A percentile compares a stretch with the other conserved stretches of the same genome.
phyloP scores from a whole-genome alignment of 1,140 invertebrate species.

The Drosophila bifasciata region DNA sequence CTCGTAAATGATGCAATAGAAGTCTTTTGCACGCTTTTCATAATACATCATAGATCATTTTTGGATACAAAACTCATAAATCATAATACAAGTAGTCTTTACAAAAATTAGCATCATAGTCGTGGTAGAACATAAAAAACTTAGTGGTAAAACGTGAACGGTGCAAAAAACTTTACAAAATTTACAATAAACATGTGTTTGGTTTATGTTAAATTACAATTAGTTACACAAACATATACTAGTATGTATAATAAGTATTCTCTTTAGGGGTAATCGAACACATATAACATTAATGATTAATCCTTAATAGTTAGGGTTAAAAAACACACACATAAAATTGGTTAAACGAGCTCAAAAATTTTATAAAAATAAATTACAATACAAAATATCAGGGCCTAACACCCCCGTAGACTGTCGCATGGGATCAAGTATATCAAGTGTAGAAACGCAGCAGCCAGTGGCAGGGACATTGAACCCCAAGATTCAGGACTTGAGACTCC shows the following conservation, averaged over 20 bases:
- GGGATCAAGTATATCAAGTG: slow-evolving; percentile 52
- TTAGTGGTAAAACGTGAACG: slow-evolving; percentile 48
- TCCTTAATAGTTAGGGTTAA: slow-evolving; percentile 38
- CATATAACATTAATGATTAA: slow-evolving; percentile 56
- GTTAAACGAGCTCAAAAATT: background rate
- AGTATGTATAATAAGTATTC: slow-evolving; percentile 2
- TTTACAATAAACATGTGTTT: slow-evolving; percentile 61
- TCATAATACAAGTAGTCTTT: slow-evolving; percentile 3
- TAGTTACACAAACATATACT: slow-evolving; percentile 62
- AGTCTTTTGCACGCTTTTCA: slow-evolving; percentile 75
- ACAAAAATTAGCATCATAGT: slow-evolving; percentile 69
- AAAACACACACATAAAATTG: slow-evolving; percentile 29
- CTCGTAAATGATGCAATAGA: slow-evolving; percentile 62
- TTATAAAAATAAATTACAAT: slow-evolving; percentile 17
- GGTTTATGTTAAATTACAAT: slow-evolving; percentile 61
- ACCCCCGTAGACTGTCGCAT: background rate
- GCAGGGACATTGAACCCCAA: slow-evolving; percentile 54
- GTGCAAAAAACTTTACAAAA: slow-evolving; percentile 83
- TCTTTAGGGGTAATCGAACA: slow-evolving; percentile 32
- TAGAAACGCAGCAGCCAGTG: slow-evolving; percentile 18
- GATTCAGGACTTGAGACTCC: background rate
- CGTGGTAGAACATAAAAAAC: slow-evolving; percentile 35
- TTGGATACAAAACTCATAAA: slow-evolving; percentile 8
- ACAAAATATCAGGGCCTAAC: slow-evolving; percentile 2
- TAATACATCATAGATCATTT: background rate